These are phyloP conservation scores for Somateria mollissima DNA, from an alignment of 2,797 vertebrate species.

Conservation along the genomic window DNA sequence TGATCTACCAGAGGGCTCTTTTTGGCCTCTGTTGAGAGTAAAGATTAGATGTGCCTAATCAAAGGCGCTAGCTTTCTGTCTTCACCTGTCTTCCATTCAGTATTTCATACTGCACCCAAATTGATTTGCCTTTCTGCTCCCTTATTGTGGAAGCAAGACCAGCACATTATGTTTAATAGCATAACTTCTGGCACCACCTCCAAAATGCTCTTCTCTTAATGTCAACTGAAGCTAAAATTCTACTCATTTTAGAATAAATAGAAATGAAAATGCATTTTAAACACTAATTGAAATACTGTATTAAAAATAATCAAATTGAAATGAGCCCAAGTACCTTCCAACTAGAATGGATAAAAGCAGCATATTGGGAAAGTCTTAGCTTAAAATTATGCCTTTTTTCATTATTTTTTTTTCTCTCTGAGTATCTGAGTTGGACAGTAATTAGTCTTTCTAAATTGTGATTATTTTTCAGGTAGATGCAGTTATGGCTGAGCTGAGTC, in stretches of 20 bases:
- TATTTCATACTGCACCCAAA: background rate
- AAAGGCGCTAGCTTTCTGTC: background rate
- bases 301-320: background rate
- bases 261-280: background rate
- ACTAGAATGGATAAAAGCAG: background rate
- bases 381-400: background rate
- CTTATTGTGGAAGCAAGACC: background rate
- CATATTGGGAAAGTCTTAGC: background rate
- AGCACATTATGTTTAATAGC: background rate
- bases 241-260: background rate
- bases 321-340: background rate
- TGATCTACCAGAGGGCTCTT: background rate
- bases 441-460: background rate
- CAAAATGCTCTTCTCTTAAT: background rate
- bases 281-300: background rate
- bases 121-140: background rate
- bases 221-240: background rate
- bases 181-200: background rate
- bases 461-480: slow-evolving; percentile 84
- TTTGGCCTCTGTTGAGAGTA: background rate
- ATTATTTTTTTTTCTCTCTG: rapidly evolving
- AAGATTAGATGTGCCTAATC: background rate
- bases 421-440: background rate
- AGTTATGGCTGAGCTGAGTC: slow-evolving; percentile 90
- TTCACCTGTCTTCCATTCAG: background rate